Conservation (phyloP, 2,797 vertebrate species). For the Trematomus bernacchii region DNA sequence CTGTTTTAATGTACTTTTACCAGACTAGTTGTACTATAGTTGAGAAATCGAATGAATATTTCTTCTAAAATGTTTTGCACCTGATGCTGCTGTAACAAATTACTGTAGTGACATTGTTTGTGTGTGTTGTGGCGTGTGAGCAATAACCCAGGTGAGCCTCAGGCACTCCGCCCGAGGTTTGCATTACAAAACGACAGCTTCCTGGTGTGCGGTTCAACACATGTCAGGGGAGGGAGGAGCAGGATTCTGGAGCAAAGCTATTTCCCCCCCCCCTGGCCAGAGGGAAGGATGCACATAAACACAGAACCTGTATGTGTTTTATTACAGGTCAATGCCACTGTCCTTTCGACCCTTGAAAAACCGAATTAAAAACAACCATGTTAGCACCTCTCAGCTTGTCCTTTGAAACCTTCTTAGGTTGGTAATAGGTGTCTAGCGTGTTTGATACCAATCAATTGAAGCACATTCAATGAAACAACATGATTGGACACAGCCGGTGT, state of each 20-base stretch:
- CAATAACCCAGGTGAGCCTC: constrained; percentile 33
- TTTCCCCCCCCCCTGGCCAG: not conserved
- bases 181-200: constrained; percentile 38
- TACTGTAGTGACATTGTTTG: constrained; percentile 1
- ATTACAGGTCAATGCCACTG: not conserved
- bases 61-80: constrained; percentile 4
- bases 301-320: no score
- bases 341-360: not conserved
- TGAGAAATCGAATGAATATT: not conserved
- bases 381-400: no score
- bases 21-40: not conserved
- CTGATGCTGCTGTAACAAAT: not conserved
- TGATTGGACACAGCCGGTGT: not conserved
- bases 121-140: constrained; percentile 23
- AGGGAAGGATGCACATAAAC: not conserved
- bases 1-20: not conserved
- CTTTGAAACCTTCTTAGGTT: no score
- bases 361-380: no score
- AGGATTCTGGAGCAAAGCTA: not conserved
- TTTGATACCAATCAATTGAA: not conserved
- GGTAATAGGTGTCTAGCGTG: not conserved
- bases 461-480: not conserved
- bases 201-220: not conserved
- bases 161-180: constrained; percentile 20
- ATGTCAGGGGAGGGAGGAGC: constrained; percentile 3